Evolutionary conservation across 2,797 vertebrate species (phyloP).

Genomic region (Eptatretus atami): DNA sequence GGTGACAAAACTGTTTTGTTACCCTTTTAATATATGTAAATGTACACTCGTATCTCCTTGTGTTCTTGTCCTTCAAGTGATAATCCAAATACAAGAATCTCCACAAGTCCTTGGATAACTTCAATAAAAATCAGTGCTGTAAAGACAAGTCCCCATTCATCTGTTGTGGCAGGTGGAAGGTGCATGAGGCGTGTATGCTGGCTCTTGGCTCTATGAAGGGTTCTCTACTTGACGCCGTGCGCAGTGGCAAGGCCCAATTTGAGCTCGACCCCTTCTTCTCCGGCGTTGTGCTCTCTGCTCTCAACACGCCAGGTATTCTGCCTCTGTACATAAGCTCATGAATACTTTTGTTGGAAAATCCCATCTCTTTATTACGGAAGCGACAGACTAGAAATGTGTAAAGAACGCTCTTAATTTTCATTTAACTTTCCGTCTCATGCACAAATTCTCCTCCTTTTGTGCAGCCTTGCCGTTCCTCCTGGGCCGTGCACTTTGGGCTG

Average conservation of each 20-base stretch:
- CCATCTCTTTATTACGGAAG: too few species aligned
- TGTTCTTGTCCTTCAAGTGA: not conserved
- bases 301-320: conserved; percentile 43
- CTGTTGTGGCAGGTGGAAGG: conserved; percentile 48
- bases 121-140: not conserved
- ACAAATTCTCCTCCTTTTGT: conserved; percentile 9
- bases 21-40: too few species aligned
- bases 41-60: too few species aligned
- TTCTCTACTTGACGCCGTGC: conserved; percentile 68
- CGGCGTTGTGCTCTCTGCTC: conserved; percentile 55
- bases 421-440: too few species aligned
- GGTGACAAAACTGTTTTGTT: too few species aligned
- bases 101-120: not conserved
- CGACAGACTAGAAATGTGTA: too few species aligned
- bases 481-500: conserved; percentile 80
- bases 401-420: too few species aligned
- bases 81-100: not conserved
- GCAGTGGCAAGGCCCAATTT: conserved; percentile 64
- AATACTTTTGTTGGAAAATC: too few species aligned
- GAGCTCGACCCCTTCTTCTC: conserved; percentile 93
- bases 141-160: not conserved
- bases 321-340: too few species aligned
- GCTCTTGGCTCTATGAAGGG: conserved; percentile 81
- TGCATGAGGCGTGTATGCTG: conserved; percentile 88
- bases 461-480: conserved; percentile 66